A percentile compares a stretch with the other conserved stretches of the same genome.
Evolutionary conservation across 1,140 invertebrate genomes (phyloP).

Genomic region (Caerostris darwini): DNA sequence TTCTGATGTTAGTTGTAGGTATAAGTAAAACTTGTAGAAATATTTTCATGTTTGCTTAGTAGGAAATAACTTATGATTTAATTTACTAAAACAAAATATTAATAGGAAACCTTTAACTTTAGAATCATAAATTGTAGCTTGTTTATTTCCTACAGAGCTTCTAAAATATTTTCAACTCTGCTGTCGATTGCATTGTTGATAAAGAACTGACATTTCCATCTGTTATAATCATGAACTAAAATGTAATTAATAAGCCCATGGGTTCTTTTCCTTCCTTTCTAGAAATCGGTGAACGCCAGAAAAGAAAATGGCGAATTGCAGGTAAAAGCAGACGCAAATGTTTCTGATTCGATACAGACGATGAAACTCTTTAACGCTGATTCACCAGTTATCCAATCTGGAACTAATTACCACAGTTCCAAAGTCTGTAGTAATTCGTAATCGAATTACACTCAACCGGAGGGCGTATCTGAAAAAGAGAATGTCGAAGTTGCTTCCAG

Average conservation of each 20-base stretch:
- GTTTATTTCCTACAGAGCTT: too few species aligned
- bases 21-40: too few species aligned
- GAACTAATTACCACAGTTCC: slow-evolving; percentile 28
- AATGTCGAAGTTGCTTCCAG: background rate
- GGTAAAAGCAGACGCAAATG: background rate
- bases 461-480: slow-evolving; percentile 8
- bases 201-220: background rate
- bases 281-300: background rate
- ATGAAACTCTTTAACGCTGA: background rate
- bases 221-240: background rate
- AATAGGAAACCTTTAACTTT: too few species aligned
- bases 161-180: too few species aligned
- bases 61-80: too few species aligned
- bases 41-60: too few species aligned
- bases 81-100: too few species aligned
- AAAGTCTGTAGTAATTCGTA: slow-evolving; percentile 1
- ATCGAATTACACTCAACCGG: background rate
- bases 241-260: background rate
- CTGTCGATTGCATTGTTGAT: too few species aligned
- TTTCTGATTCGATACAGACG: background rate
- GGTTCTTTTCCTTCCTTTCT: background rate
- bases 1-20: too few species aligned
- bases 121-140: too few species aligned
- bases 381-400: slow-evolving; percentile 27
- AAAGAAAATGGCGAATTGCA: background rate